Base-by-base conservation (phyloP, 2,888 invertebrate genomes). In the Euspilapteryx auroguttella region DNA sequence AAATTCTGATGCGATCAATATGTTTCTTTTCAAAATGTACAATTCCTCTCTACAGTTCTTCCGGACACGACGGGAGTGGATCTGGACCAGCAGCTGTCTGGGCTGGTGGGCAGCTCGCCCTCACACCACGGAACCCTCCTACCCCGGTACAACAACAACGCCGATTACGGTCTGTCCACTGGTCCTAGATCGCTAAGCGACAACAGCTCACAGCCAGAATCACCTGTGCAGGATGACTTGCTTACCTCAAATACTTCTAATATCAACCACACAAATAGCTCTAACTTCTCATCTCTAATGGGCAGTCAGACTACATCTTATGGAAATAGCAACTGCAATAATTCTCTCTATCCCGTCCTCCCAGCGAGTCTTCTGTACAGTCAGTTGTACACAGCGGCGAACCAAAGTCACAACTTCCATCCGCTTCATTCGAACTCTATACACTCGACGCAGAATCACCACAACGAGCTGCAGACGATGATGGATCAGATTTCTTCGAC, bases 331-430 rank as follows among this genome's bases (percentile, higher is more conserved):
- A 85, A 83, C 41, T 86, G 85, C 47, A 86, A 86, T 55, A 85
- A 86, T 39, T 86, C 86, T 0, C 54, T 86, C 1, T 87, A 87
- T 45, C 88, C 87, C 1, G 90, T 90, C 3, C 63, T 91, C 20
- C 91, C 91, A 2, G 86, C 86, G 2, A 90, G 90, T 43, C 66
- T 91, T 36, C 69, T 92, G 3, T 92, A 91, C 61, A 90, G 90
- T 5, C 91, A 91, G 49, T 59, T 90, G 12, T 90, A 90, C 43
- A 87, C 89, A 3, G 87, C 87, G 1, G 87, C 87, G 23, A 87
- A 86, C 47, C 86, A 86, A 48, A 79, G 81, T 12, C 86, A 86
- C 42, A 83, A 85, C 44, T 86, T 86, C 47, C 86, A 86, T 47
- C 79, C 81, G 3, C 65, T 85, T 26, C 85, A 86, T 50, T 79